A percentile compares a stretch with the other conserved stretches of the same genome.
These are phyloP conservation scores for Scaptomyza caliginosa DNA, from an alignment of 2,888 invertebrate genomes.

Conservation along the genomic window DNA sequence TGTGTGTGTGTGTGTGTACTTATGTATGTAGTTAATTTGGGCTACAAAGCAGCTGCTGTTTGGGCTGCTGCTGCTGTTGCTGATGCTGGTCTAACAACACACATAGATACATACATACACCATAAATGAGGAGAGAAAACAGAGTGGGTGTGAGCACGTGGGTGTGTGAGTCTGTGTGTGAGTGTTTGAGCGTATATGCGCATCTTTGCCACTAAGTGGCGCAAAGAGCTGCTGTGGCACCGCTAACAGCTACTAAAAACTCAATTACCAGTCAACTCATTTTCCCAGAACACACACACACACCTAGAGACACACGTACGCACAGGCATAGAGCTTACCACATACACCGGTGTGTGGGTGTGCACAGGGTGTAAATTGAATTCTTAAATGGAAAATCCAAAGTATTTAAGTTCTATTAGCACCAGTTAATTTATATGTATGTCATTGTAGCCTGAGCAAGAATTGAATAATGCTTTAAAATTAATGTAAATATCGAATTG, in stretches of 20 bases:
- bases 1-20: background rate
- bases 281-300: constrained; percentile 30
- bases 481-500: no score
- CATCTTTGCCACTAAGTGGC: constrained; percentile 60
- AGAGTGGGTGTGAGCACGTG: background rate
- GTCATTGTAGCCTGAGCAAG: background rate
- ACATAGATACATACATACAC: constrained; percentile 8
- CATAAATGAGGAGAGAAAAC: background rate
- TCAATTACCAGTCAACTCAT: constrained; percentile 67
- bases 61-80: constrained; percentile 12
- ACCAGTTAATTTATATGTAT: background rate
- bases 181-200: constrained; percentile 29
- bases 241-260: constrained; percentile 77
- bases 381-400: constrained; percentile 36
- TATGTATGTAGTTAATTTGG: constrained; percentile 58
- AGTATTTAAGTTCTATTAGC: constrained; percentile 31
- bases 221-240: constrained; percentile 57
- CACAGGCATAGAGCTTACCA: background rate
- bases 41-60: constrained; percentile 60
- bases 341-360: constrained; percentile 8
- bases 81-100: constrained; percentile 35
- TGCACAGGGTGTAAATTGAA: constrained; percentile 35
- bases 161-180: constrained; percentile 12
- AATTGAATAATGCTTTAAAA: background rate
- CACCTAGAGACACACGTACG: constrained; percentile 4